Base-by-base conservation (phyloP, 1,140 invertebrate genomes). In the Berghia stephanieae region DNA sequence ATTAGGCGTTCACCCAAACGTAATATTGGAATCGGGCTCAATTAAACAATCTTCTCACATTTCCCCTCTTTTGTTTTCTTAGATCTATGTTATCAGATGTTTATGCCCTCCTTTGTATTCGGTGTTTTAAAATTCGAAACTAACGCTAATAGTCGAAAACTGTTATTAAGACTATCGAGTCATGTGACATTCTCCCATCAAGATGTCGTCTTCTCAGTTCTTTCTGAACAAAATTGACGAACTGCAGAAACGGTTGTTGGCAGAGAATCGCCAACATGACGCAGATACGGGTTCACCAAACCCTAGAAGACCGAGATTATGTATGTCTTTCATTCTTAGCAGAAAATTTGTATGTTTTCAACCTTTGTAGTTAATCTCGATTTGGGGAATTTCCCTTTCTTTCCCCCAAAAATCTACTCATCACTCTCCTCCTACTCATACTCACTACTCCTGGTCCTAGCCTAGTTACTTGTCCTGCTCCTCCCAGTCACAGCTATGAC, bases 181-280 rank as follows among this genome's bases (percentile, higher is more conserved):
- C 85, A 86, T 84, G 85, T 86, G 85, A 86, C 82, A 74, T 80
- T 77, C 67, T 46, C 13, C 46, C 67, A 79, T 79, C 80, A 87
- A 86, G 70, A 86, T 86, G 86, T 83, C 83, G 78, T 81, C 83
- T 55, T 79, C 82, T 73, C 78, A 83, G 66, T 85, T 85, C 67
- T 83, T 88, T 42, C 83, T 83, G 79, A 86, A 85, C 80, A 93
- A 92, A 89, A 91, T 94, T 83, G 89, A 92, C 81, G 92, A 92
- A 79, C 87, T 94, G 80, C 91, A 93, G 88, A 91, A 92, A 78
- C 90, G 92, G 71, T 88, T 94, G 66, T 91, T 91, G 83, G 92
- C 91, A 44, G 93, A 93, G 90, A 93, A 93, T 86, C 92, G 92
- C 85, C 91, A 92, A 38, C 86, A 88, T 70, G 90, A 91, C 68